These are phyloP conservation scores for Noturus placidus DNA, from an alignment of 2,113 vertebrate species.

Conservation along the genomic window DNA sequence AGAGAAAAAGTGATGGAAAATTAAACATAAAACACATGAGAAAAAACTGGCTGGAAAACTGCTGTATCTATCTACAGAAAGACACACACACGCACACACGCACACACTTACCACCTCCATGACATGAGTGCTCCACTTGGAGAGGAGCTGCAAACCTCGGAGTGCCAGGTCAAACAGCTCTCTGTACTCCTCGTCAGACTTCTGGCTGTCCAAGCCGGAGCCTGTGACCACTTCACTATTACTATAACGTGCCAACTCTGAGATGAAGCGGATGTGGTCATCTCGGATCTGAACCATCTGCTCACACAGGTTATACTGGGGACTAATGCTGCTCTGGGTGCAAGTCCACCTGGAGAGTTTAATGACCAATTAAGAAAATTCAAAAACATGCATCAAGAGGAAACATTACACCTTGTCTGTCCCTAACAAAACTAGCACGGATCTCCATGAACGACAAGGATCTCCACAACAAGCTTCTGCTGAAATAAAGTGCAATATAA, in stretches of 20 bases:
- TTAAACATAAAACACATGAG: not conserved
- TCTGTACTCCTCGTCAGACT: slow-evolving; percentile 95
- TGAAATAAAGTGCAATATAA: not conserved
- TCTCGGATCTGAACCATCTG: slow-evolving; percentile 99
- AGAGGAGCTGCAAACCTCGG: slow-evolving; percentile 92
- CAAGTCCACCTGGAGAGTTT: slow-evolving; percentile 87
- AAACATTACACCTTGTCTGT: not conserved
- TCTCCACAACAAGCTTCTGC: not conserved
- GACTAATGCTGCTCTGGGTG: slow-evolving; percentile 97
- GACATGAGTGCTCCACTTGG: slow-evolving; percentile 98
- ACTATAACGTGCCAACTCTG: slow-evolving; percentile 97
- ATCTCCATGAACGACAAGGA: no score
- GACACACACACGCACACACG: not conserved
- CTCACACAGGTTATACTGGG: slow-evolving; percentile 99
- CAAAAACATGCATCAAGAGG: not conserved
- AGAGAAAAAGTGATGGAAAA: not conserved
- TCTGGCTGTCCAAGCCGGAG: slow-evolving; percentile 97
- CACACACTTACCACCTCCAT: slow-evolving; percentile 94
- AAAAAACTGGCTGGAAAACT: not conserved
- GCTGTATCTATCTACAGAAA: not conserved
- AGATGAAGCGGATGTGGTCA: slow-evolving; percentile 99
- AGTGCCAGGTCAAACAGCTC: slow-evolving; percentile 95
- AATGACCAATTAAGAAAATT: not conserved
- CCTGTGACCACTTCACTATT: slow-evolving; percentile 99
- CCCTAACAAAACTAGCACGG: not conserved